A percentile compares a stretch with the other conserved stretches of the same genome.
phyloP scores from a whole-genome alignment of 2,797 vertebrate species.

The Crypturellus tataupa region DNA sequence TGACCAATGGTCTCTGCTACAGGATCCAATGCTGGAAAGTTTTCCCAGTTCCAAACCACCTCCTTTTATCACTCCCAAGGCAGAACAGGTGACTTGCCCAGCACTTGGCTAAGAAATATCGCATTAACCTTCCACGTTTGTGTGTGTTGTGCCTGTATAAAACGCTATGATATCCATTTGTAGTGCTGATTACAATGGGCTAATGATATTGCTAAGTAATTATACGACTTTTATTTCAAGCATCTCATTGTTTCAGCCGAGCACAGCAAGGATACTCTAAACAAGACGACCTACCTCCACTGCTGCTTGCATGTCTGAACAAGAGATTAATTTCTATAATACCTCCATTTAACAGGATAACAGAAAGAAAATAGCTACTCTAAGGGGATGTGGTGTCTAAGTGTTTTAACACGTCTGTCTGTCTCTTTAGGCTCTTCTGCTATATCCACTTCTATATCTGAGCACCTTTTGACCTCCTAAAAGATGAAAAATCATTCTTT shows the following conservation, averaged over 20 bases:
- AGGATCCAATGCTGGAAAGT: neutral
- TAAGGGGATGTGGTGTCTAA: neutral
- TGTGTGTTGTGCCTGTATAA: fast-evolving
- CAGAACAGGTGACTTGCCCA: neutral
- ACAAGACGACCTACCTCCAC: neutral
- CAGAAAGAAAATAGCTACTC: constrained; percentile 51
- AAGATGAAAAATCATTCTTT: constrained; percentile 33
- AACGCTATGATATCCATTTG: neutral
- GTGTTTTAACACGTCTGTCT: constrained; percentile 44
- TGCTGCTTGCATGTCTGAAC: constrained; percentile 29
- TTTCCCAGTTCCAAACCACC: neutral
- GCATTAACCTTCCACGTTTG: neutral
- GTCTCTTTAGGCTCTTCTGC: constrained; percentile 19
- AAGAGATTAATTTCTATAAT: constrained; percentile 3
- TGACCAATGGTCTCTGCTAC: neutral
- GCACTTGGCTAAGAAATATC: neutral
- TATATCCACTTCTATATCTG: neutral
- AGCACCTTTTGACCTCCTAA: constrained; percentile 37
- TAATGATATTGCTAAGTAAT: neutral
- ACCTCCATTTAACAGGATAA: neutral
- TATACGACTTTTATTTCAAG: neutral
- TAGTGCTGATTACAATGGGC: neutral
- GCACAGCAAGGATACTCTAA: neutral
- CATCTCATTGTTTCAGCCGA: neutral
- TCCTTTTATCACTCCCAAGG: neutral